Conservation (phyloP, 2,888 invertebrate genomes). For the Leptopilina drosophilae region DNA sequence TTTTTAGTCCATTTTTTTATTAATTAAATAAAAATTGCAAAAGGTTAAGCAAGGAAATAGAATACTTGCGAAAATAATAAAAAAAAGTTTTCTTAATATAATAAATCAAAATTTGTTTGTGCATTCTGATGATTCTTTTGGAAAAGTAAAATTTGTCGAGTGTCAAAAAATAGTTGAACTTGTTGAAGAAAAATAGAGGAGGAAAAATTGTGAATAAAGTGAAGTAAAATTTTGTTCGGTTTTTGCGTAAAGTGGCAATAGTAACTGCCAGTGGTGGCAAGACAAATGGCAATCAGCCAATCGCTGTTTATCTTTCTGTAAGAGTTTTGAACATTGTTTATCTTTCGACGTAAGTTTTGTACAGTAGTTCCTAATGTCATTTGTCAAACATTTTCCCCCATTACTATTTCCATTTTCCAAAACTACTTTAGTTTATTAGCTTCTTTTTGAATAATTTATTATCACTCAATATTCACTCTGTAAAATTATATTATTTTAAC, state of each 20-base stretch:
- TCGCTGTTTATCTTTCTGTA: constrained; percentile 36
- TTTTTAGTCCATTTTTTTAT: too few species aligned
- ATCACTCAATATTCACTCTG: background rate
- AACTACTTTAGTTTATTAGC: background rate
- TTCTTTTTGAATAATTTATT: background rate
- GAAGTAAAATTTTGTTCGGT: background rate
- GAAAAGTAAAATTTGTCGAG: background rate
- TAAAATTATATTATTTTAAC: background rate
- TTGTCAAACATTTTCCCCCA: constrained; percentile 12
- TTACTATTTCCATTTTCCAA: background rate
- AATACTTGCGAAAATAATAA: too few species aligned
- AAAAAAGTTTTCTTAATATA: too few species aligned
- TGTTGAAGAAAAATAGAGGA: background rate
- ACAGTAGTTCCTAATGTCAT: constrained; percentile 20
- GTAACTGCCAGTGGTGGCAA: constrained; percentile 30
- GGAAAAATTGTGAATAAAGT: constrained; percentile 7
- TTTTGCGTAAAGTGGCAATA: background rate
- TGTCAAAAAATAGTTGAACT: background rate
- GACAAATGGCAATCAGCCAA: constrained; percentile 38
- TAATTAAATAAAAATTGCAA: too few species aligned
- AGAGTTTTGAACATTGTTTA: constrained; percentile 24
- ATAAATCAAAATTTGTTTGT: too few species aligned
- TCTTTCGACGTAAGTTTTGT: constrained; percentile 10
- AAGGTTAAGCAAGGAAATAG: too few species aligned
- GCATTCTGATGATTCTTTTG: too few species aligned